These are phyloP conservation scores for Cyanocitta stelleri DNA, from an alignment of 2,113 vertebrate species.

Conservation along the genomic window DNA sequence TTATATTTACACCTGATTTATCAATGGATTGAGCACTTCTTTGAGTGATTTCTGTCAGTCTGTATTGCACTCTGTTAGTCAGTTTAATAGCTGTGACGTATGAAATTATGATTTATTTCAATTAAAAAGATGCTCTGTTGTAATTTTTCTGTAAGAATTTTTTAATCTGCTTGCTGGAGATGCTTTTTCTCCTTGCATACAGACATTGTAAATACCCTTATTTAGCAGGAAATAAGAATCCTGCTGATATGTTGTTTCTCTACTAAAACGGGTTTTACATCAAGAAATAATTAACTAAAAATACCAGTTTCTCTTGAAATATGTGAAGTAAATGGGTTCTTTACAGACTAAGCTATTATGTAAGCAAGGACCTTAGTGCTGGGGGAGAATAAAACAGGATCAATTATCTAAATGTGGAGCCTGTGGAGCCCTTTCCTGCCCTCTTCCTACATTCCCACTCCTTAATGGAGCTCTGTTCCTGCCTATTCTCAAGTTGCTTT, in stretches of 20 bases:
- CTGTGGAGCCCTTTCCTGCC: background rate
- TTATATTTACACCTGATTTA: background rate
- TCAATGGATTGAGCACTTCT: background rate
- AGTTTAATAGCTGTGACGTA: background rate
- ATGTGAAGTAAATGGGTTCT: background rate
- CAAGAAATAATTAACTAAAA: background rate
- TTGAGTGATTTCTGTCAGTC: background rate
- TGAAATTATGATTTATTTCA: background rate
- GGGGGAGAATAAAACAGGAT: background rate
- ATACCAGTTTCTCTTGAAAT: background rate
- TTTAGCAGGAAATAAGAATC: background rate
- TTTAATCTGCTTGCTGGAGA: background rate
- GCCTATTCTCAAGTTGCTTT: background rate
- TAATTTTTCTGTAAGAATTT: background rate
- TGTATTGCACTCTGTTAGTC: background rate
- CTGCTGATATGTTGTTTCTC: background rate
- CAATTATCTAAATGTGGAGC: background rate
- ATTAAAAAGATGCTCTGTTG: rapidly evolving
- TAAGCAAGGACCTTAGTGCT: background rate
- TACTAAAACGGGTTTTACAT: rapidly evolving
- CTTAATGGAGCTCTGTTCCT: background rate
- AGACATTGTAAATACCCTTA: background rate
- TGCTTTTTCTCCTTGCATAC: background rate
- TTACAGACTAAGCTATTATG: background rate
- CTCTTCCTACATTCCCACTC: background rate